These are phyloP conservation scores for Paramuricea clavata DNA, from an alignment of 92 coral and sea anemone species.

Conservation along the genomic window DNA sequence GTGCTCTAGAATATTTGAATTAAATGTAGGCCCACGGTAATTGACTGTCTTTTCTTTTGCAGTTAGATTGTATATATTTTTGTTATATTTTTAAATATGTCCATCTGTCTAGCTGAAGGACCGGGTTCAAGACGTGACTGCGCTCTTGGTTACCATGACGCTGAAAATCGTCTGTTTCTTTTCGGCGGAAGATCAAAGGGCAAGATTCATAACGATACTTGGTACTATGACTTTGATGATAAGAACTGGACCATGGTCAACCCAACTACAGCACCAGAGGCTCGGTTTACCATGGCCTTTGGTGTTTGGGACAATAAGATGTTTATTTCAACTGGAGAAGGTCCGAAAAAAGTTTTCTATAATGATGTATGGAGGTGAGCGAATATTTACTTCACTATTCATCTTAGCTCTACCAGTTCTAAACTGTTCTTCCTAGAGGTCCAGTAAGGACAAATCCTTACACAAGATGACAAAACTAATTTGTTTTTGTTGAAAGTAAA, in stretches of 20 bases:
- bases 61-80: too few species aligned
- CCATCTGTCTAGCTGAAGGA: not conserved
- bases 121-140: conserved; percentile 75
- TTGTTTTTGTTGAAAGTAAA: too few species aligned
- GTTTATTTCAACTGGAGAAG: conserved; percentile 90
- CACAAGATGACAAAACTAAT: too few species aligned
- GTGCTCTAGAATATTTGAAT: too few species aligned
- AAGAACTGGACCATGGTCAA: conserved; percentile 67
- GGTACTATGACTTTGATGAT: conserved; percentile 69
- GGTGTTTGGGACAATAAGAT: conserved; percentile 68
- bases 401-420: not conserved
- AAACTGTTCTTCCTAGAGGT: too few species aligned
- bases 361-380: conserved; percentile 71
- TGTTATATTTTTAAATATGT: too few species aligned
- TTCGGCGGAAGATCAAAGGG: conserved; percentile 76
- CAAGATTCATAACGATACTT: conserved; percentile 69
- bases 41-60: too few species aligned
- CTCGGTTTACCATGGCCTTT: conserved; percentile 91
- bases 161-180: conserved; percentile 61
- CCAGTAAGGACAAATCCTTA: too few species aligned
- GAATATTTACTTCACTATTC: not conserved
- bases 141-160: conserved; percentile 77
- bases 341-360: conserved; percentile 64
- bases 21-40: too few species aligned
- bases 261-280: conserved; percentile 58